phyloP scores from a whole-genome alignment of 2,888 invertebrate genomes.

The Keiferia lycopersicella region DNA sequence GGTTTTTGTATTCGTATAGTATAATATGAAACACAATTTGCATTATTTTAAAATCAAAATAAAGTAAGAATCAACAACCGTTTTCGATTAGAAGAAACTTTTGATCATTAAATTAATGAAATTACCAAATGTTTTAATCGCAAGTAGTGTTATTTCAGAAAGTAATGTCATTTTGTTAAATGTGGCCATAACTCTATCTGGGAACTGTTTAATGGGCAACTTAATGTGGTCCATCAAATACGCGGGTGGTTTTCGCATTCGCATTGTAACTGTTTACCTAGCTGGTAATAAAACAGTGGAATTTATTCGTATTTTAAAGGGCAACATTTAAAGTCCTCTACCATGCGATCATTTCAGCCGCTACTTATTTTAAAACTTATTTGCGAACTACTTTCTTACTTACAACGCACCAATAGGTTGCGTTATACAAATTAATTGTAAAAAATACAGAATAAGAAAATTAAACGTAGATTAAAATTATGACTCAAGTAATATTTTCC shows the following conservation, averaged over 20 bases:
- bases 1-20: too few species aligned
- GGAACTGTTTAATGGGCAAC: constrained; percentile 2
- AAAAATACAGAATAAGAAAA: too few species aligned
- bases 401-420: neutral
- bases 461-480: too few species aligned
- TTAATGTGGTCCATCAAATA: constrained; percentile 8
- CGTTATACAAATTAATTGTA: neutral
- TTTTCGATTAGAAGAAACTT: too few species aligned
- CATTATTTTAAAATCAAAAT: too few species aligned
- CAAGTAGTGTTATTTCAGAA: neutral
- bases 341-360: constrained; percentile 50
- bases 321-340: constrained; percentile 51
- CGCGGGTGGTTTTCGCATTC: constrained; percentile 17
- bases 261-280: constrained; percentile 34
- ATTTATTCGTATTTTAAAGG: constrained; percentile 43
- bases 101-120: neutral
- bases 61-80: too few species aligned
- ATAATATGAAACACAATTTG: too few species aligned
- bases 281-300: constrained; percentile 42
- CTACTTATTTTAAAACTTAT: constrained; percentile 5
- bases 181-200: neutral
- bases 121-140: neutral
- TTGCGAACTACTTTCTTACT: neutral
- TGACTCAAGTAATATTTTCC: too few species aligned
- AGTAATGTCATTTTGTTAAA: neutral